phyloP scores from a whole-genome alignment of 2,797 vertebrate genomes.

The Helostoma temminkii region DNA sequence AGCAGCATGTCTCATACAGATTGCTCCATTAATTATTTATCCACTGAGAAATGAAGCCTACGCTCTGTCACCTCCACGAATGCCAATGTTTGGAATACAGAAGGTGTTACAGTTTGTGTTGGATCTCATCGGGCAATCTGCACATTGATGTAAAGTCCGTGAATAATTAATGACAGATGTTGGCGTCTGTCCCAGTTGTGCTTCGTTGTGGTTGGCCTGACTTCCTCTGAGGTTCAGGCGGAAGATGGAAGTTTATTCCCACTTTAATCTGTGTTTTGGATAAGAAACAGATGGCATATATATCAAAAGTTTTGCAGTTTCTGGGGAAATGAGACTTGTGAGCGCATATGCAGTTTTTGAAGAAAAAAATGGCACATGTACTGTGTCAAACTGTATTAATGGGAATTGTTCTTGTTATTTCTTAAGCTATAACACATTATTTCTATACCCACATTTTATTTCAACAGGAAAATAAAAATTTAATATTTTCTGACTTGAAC shows the following conservation, averaged over 20 bases:
- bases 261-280: slow-evolving; percentile 13
- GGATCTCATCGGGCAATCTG: slow-evolving; percentile 40
- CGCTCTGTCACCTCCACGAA: slow-evolving; percentile 21
- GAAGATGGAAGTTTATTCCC: slow-evolving; percentile 6
- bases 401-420: too few species aligned
- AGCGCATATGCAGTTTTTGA: not conserved
- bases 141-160: slow-evolving; percentile 39
- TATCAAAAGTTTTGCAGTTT: not conserved
- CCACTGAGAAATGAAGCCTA: slow-evolving; percentile 19
- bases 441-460: too few species aligned
- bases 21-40: slow-evolving; percentile 62
- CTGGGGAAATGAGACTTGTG: not conserved
- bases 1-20: slow-evolving; percentile 34
- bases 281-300: slow-evolving; percentile 9
- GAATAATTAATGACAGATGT: slow-evolving; percentile 57
- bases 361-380: too few species aligned
- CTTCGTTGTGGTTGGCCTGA: not conserved
- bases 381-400: too few species aligned
- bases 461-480: too few species aligned
- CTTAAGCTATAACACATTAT: too few species aligned
- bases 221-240: not conserved
- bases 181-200: slow-evolving; percentile 22
- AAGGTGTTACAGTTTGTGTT: slow-evolving; percentile 51
- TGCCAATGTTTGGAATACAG: slow-evolving; percentile 31
- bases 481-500: too few species aligned